Evolutionary conservation across 2,888 invertebrate genomes (phyloP).

Genomic region (Xestobium rufovillosum): DNA sequence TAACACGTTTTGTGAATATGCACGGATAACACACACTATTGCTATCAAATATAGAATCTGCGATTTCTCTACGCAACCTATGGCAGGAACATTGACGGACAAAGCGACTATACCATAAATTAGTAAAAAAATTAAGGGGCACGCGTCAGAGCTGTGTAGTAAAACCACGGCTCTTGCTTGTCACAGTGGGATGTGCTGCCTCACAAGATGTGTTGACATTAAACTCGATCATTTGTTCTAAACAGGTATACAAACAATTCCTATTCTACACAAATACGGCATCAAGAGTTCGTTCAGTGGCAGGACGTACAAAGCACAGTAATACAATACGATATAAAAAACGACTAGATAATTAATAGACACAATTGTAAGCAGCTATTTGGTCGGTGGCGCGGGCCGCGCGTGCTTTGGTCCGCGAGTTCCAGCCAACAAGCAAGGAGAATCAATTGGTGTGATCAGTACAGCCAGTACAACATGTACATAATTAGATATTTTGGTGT

Average conservation of each 20-base stretch:
- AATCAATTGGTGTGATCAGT: slow-evolving; percentile 40
- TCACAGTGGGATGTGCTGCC: slow-evolving; percentile 34
- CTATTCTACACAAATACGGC: slow-evolving; percentile 12
- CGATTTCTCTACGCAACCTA: slow-evolving; percentile 34
- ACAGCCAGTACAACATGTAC: slow-evolving; percentile 35
- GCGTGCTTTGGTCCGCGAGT: slow-evolving; percentile 41
- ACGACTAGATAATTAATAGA: slow-evolving; percentile 41
- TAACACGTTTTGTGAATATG: slow-evolving; percentile 30
- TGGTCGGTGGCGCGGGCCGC: slow-evolving; percentile 40
- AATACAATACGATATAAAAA: slow-evolving; percentile 44
- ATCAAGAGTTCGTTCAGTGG: slow-evolving; percentile 23
- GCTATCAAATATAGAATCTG: slow-evolving; percentile 40
- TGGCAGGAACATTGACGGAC: slow-evolving; percentile 46
- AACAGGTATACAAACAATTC: slow-evolving; percentile 34
- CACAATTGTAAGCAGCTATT: slow-evolving; percentile 37
- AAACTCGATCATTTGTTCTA: slow-evolving; percentile 42
- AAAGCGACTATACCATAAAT: slow-evolving; percentile 40
- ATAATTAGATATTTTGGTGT: slow-evolving; percentile 36
- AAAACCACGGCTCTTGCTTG: too few species aligned
- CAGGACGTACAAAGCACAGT: slow-evolving; percentile 43
- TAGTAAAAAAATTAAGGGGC: neutral
- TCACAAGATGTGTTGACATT: slow-evolving; percentile 35
- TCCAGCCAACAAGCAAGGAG: slow-evolving; percentile 44
- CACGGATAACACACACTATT: slow-evolving; percentile 40
- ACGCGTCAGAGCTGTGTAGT: too few species aligned